These are phyloP conservation scores for Patella pellucida DNA, from an alignment of 2,888 invertebrate genomes.

Conservation along the genomic window DNA sequence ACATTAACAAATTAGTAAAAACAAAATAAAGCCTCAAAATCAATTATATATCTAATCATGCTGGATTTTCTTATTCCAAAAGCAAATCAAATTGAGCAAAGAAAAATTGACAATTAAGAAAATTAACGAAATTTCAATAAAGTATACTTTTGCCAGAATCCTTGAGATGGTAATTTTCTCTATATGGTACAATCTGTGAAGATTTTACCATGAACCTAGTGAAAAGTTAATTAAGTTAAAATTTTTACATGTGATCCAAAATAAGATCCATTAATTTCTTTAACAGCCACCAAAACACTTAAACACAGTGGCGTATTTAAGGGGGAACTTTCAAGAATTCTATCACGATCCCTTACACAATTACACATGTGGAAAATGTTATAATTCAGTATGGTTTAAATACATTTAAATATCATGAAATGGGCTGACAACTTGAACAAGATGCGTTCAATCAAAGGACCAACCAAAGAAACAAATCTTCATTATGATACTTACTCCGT, in stretches of 20 bases:
- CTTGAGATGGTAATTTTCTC: constrained; percentile 4
- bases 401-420: constrained; percentile 3
- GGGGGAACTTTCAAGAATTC: constrained; percentile 2
- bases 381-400: constrained; percentile 12
- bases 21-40: neutral
- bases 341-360: constrained; percentile 10
- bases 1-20: constrained; percentile 12
- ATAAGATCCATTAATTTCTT: constrained; percentile 6
- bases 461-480: neutral
- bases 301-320: constrained; percentile 9
- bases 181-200: constrained; percentile 5
- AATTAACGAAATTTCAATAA: constrained; percentile 9
- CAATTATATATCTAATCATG: constrained; percentile 6
- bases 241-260: neutral
- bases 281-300: constrained; percentile 6
- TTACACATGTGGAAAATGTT: constrained; percentile 8
- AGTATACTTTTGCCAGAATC: constrained; percentile 11
- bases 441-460: constrained; percentile 9
- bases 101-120: constrained; percentile 11
- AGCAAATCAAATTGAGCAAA: constrained; percentile 2
- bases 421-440: constrained; percentile 9
- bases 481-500: constrained; percentile 5
- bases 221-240: constrained; percentile 8
- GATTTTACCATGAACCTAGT: constrained; percentile 7
- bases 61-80: constrained; percentile 8